Base-by-base conservation (phyloP, 2,797 vertebrate genomes). In the Chaetodon trifasciatus region DNA sequence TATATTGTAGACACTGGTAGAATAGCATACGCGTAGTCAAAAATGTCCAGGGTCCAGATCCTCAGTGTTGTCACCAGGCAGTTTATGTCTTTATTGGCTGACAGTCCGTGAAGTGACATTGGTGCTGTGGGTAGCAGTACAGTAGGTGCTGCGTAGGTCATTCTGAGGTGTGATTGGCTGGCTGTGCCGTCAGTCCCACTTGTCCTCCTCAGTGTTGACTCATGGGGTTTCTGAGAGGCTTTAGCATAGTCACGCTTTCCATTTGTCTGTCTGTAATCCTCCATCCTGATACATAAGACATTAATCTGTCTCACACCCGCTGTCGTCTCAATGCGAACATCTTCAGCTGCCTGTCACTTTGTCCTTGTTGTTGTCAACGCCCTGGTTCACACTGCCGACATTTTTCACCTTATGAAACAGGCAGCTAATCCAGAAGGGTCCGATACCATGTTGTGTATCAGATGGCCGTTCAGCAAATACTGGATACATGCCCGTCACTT, bases 211-310 rank as follows among this genome's bases (percentile, higher is more conserved):
- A 15, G 50, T 57, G 76, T 82, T 85, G 82, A 93, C 90, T 92
- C 90, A 76, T 24, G 50, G 78, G 60, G 72, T 78, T 88, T 88
- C 83, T 86, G 79, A 89, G 86, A 90, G 82, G 93, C 92, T 93
- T 92, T 89, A 89, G 75, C 81, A 49, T 58, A 68, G 87, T 90
- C 93, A 91, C 15, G 55, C 70, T 89, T 89, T 93, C 93, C 91
- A 83, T 88, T 91, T 85, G 89, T 86, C 71, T 35, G 44, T 79
- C 86, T 70, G 66, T 95, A 94, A 95, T 94, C 92, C 92, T 79
- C 81, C 70, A 61, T 74, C 74, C 89, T 88, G 88, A 92, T 77
- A 86, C 88, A 80, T 91, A 94, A 94, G 93, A 91, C 90, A 79
- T 86, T 94, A 91, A 93, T 93, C 91, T 83, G 78, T 83, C 73